Percentiles rank a stretch among this genome's conserved stretches.
These are phyloP conservation scores for Graphium colonna DNA, from an alignment of 2,888 invertebrate genomes.

Conservation along the genomic window DNA sequence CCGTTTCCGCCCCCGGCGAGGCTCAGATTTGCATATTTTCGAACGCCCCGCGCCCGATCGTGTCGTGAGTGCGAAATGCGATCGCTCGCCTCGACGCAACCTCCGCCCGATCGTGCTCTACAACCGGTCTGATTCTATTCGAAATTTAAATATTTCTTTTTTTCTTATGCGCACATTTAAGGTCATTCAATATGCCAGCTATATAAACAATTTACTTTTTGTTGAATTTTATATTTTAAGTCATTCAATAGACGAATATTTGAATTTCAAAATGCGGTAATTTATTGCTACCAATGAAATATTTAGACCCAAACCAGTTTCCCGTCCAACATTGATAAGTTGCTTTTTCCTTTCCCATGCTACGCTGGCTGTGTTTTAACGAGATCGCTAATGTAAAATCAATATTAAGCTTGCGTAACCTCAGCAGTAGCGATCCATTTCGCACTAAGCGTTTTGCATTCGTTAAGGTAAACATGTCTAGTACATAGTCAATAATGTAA, in stretches of 20 bases:
- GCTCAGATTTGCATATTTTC: conserved; percentile 63
- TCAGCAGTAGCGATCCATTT: too few species aligned
- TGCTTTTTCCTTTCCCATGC: neutral
- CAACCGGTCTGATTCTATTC: conserved; percentile 21
- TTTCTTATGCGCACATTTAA: too few species aligned
- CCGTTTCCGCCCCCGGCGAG: conserved; percentile 62
- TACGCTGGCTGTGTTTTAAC: neutral
- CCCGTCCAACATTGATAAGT: neutral
- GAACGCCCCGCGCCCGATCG: conserved; percentile 30
- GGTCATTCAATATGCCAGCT: too few species aligned
- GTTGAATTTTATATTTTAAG: too few species aligned
- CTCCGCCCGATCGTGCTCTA: conserved; percentile 14
- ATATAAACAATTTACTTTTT: too few species aligned
- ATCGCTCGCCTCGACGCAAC: conserved; percentile 19
- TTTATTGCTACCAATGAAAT: neutral
- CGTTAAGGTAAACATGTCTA: too few species aligned
- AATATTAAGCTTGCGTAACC: too few species aligned
- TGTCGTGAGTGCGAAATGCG: conserved; percentile 39
- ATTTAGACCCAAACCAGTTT: neutral
- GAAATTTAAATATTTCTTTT: neutral
- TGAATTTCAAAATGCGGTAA: neutral
- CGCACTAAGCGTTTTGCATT: too few species aligned
- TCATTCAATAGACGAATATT: too few species aligned
- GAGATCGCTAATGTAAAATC: too few species aligned
- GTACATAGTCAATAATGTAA: too few species aligned